Evolutionary conservation across 2,888 invertebrate genomes (phyloP).

Genomic region (Desoria tigrina): DNA sequence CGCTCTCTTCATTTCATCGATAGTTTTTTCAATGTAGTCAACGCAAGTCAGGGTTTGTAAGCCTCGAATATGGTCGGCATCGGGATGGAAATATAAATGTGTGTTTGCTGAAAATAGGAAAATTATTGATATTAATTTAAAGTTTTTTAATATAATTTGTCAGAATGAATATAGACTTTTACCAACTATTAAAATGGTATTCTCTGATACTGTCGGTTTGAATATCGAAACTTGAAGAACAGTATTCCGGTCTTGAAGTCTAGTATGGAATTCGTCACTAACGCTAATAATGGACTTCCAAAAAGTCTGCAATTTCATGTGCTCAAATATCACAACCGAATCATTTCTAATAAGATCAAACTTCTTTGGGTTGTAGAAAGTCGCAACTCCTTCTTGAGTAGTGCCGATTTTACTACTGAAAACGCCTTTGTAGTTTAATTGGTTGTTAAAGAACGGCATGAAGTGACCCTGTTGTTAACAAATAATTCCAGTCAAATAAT

Average conservation of each 20-base stretch:
- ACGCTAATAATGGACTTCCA: constrained; percentile 27
- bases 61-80: constrained; percentile 84
- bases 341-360: constrained; percentile 58
- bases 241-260: constrained; percentile 46
- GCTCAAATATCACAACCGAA: constrained; percentile 36
- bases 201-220: constrained; percentile 23
- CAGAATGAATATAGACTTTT: constrained; percentile 14
- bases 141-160: neutral
- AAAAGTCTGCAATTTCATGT: constrained; percentile 40
- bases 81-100: constrained; percentile 90
- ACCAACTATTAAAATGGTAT: constrained; percentile 43
- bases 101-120: constrained; percentile 72
- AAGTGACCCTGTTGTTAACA: constrained; percentile 41
- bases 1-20: constrained; percentile 56
- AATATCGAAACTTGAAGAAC: constrained; percentile 45
- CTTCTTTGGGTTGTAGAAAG: constrained; percentile 71
- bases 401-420: constrained; percentile 72
- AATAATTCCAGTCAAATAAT: constrained; percentile 1
- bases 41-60: constrained; percentile 78
- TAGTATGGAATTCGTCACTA: constrained; percentile 16
- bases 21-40: constrained; percentile 65
- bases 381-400: constrained; percentile 77
- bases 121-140: constrained; percentile 9
- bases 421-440: constrained; percentile 58
- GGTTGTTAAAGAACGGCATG: constrained; percentile 32